These are phyloP conservation scores for Camponotus floridanus DNA, from an alignment of 1,140 invertebrate genomes.

Conservation along the genomic window DNA sequence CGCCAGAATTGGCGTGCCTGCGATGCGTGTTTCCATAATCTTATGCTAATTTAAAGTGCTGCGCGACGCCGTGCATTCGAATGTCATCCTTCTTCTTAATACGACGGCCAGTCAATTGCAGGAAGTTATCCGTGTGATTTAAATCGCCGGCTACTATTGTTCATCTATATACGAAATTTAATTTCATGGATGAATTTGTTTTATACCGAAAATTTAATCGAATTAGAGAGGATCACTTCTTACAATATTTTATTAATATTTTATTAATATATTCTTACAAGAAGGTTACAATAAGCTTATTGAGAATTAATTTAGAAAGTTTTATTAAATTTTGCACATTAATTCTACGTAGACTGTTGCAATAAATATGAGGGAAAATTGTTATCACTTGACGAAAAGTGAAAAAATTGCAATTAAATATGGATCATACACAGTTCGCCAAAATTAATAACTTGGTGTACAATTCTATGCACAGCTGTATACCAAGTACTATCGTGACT, in stretches of 20 bases:
- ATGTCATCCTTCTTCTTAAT: constrained; percentile 65
- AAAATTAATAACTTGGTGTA: no score
- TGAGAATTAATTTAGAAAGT: no score
- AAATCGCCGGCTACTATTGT: constrained; percentile 36
- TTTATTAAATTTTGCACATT: no score
- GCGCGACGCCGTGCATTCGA: constrained; percentile 65
- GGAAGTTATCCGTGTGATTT: constrained; percentile 49
- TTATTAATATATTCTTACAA: neutral
- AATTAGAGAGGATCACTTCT: neutral
- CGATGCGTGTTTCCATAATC: constrained; percentile 70
- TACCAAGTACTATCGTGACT: constrained; percentile 46
- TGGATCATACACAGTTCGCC: neutral
- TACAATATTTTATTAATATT: neutral
- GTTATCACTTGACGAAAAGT: no score
- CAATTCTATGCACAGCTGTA: no score
- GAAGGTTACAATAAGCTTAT: neutral
- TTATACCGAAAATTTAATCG: neutral
- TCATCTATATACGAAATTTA: constrained; percentile 19
- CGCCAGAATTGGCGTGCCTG: constrained; percentile 63
- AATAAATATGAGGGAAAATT: no score
- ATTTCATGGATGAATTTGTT: constrained; percentile 30
- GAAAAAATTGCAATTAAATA: neutral
- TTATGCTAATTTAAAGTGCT: constrained; percentile 71
- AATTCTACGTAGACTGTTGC: no score
- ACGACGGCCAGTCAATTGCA: constrained; percentile 25